Conservation (phyloP, 2,113 vertebrate species). For the Tauraco erythrolophus region DNA sequence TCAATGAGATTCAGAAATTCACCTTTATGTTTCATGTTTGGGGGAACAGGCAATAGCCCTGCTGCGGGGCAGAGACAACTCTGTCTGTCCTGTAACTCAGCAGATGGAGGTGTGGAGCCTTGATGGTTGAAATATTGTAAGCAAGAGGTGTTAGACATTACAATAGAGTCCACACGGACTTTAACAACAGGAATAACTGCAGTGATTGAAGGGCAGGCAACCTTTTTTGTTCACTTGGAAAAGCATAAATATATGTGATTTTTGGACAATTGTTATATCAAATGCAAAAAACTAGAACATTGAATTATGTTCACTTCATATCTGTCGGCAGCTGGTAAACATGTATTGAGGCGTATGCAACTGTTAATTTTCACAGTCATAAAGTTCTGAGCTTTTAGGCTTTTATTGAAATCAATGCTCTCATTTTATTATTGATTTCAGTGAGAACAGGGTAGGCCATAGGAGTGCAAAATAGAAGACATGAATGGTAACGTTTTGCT, state of each 20-base stretch:
- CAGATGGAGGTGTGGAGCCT: fast-evolving
- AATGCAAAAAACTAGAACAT: background rate
- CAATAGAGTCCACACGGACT: background rate
- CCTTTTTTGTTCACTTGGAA: background rate
- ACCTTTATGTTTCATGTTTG: background rate
- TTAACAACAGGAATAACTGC: background rate
- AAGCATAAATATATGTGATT: background rate
- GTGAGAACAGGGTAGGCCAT: background rate
- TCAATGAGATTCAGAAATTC: background rate
- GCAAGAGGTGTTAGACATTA: background rate
- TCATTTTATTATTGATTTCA: slow-evolving; percentile 51
- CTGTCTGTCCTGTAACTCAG: background rate
- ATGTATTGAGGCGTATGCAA: background rate
- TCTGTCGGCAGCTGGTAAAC: background rate
- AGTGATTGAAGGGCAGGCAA: background rate
- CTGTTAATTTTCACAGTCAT: slow-evolving; percentile 34
- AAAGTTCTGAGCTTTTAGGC: slow-evolving; percentile 44
- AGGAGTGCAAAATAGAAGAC: background rate
- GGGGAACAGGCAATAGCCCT: background rate
- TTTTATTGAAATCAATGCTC: slow-evolving; percentile 18
- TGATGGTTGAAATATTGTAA: background rate
- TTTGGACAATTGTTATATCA: background rate
- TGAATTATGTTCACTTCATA: background rate
- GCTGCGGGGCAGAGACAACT: background rate
- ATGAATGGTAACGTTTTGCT: slow-evolving; percentile 14